These are phyloP conservation scores for Drosophila bunnanda DNA, from an alignment of 2,888 invertebrate genomes.

Conservation along the genomic window DNA sequence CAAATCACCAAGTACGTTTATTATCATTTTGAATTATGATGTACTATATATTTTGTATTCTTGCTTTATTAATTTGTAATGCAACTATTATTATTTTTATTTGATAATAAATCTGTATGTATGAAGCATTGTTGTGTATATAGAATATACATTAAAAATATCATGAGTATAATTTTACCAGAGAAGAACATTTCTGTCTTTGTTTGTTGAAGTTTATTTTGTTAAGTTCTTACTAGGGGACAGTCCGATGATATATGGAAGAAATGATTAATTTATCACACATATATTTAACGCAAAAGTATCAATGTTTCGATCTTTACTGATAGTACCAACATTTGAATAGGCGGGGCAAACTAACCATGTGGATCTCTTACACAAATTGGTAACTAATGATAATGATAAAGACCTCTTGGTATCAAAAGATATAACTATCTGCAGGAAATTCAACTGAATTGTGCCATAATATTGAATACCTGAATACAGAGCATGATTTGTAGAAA, in stretches of 20 bases:
- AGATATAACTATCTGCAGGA: not conserved
- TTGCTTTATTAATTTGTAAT: slow-evolving; percentile 78
- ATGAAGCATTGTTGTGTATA: slow-evolving; percentile 76
- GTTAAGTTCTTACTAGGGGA: not conserved
- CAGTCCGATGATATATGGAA: not conserved
- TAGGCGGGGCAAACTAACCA: not conserved
- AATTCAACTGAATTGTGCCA: slow-evolving; percentile 36
- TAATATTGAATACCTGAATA: slow-evolving; percentile 40
- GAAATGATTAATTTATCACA: not conserved
- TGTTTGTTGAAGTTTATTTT: slow-evolving; percentile 26
- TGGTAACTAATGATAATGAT: slow-evolving; percentile 6
- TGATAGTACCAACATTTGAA: not conserved
- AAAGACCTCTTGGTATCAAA: slow-evolving; percentile 20
- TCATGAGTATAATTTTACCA: slow-evolving; percentile 63
- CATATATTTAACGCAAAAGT: not conserved
- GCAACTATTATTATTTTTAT: slow-evolving; percentile 65
- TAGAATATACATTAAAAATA: slow-evolving; percentile 76
- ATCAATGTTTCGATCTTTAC: not conserved
- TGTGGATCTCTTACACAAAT: slow-evolving; percentile 9
- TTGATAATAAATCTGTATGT: slow-evolving; percentile 61
- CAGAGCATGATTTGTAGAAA: slow-evolving; percentile 5
- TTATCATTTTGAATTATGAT: slow-evolving; percentile 29
- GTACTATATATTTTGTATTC: slow-evolving; percentile 53
- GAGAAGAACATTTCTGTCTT: slow-evolving; percentile 5
- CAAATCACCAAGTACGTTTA: slow-evolving; percentile 30